Evolutionary conservation across 1,140 invertebrate genomes (phyloP).

Genomic region (Agraylea sexmaculata): DNA sequence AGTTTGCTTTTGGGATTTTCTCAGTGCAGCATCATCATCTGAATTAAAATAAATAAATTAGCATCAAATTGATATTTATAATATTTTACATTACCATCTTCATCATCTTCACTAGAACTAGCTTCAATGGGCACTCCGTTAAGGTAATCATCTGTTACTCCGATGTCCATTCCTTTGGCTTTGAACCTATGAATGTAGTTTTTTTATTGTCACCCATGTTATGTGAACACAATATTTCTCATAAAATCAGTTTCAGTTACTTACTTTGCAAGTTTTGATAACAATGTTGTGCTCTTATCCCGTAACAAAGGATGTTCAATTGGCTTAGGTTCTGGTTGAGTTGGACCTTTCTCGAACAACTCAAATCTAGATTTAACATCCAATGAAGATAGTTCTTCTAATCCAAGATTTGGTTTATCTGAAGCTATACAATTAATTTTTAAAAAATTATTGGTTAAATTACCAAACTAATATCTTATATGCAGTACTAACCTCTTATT

Average conservation of each 20-base stretch:
- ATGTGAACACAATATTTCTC: slow-evolving; percentile 2
- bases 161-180: slow-evolving; percentile 68
- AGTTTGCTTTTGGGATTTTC: slow-evolving; percentile 42
- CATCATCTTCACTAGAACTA: slow-evolving; percentile 54
- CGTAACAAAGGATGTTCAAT: slow-evolving; percentile 47
- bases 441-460: neutral
- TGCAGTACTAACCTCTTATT: slow-evolving; percentile 58
- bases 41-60: slow-evolving; percentile 6
- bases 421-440: slow-evolving; percentile 48
- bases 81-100: slow-evolving; percentile 44
- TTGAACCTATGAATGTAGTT: slow-evolving; percentile 49
- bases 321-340: slow-evolving; percentile 33
- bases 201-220: slow-evolving; percentile 2
- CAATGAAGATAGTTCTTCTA: slow-evolving; percentile 68
- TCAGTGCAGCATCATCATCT: slow-evolving; percentile 35
- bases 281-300: slow-evolving; percentile 62
- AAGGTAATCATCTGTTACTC: slow-evolving; percentile 59
- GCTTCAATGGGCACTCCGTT: slow-evolving; percentile 55
- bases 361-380: slow-evolving; percentile 81
- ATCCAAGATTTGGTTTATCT: slow-evolving; percentile 77
- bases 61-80: neutral
- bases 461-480: neutral
- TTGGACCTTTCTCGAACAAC: slow-evolving; percentile 61
- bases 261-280: slow-evolving; percentile 71
- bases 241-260: slow-evolving; percentile 21